Evolutionary conservation across 1,140 invertebrate genomes (phyloP).

Genomic region (Lamellibrachia luymesi): DNA sequence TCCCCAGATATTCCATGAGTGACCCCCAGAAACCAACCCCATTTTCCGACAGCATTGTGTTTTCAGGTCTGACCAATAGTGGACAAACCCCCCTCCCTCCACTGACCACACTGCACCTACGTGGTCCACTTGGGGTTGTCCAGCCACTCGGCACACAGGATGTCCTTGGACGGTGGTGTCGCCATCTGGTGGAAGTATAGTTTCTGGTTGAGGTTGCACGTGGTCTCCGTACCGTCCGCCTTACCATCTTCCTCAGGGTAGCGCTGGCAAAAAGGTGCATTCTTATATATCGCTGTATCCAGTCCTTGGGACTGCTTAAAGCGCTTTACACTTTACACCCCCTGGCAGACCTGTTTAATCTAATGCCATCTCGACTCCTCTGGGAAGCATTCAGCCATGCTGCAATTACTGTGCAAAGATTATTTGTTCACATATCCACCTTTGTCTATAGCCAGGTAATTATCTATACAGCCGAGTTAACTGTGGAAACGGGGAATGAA

Average conservation of each 20-base stretch:
- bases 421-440: too few species aligned
- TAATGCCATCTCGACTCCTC: too few species aligned
- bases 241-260: slow-evolving; percentile 73
- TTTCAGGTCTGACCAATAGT: not conserved
- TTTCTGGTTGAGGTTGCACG: slow-evolving; percentile 84
- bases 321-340: too few species aligned
- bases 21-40: slow-evolving; percentile 23
- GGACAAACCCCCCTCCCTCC: not conserved
- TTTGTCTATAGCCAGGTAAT: too few species aligned
- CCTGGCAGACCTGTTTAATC: too few species aligned
- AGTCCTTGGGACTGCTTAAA: too few species aligned
- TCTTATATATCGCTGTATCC: too few species aligned
- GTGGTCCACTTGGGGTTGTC: slow-evolving; percentile 90
- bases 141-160: slow-evolving; percentile 85
- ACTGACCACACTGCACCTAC: slow-evolving; percentile 62
- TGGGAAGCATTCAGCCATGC: too few species aligned
- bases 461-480: too few species aligned
- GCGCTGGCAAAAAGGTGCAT: slow-evolving; percentile 51
- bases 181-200: slow-evolving; percentile 88
- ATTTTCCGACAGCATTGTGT: not conserved
- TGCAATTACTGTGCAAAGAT: too few species aligned
- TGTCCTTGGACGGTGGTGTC: slow-evolving; percentile 83
- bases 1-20: not conserved
- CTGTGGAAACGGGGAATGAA: too few species aligned
- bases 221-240: slow-evolving; percentile 87